phyloP scores from a whole-genome alignment of 2,888 invertebrate genomes.

The Spilarctia lutea region DNA sequence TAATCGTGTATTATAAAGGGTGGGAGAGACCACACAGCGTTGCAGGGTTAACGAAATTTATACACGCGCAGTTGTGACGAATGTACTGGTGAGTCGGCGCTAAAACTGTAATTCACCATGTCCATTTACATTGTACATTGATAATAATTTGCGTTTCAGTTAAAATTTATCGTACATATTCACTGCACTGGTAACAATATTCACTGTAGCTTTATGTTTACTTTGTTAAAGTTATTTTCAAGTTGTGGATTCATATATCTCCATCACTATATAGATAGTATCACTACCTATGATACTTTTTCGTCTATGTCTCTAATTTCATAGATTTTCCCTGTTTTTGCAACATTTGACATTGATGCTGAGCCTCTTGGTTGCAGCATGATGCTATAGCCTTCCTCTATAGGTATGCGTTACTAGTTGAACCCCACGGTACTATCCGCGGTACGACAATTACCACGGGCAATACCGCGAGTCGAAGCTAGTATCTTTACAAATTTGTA shows the following conservation, averaged over 20 bases:
- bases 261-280: too few species aligned
- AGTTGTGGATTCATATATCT: not conserved
- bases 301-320: not conserved
- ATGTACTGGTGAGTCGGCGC: constrained; percentile 15
- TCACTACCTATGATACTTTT: not conserved
- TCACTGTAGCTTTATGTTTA: not conserved
- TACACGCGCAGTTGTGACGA: constrained; percentile 18
- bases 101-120: constrained; percentile 29
- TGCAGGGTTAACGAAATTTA: constrained; percentile 33
- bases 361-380: too few species aligned
- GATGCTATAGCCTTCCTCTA: too few species aligned
- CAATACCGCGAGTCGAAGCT: too few species aligned
- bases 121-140: constrained; percentile 4
- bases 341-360: too few species aligned
- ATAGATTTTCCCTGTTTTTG: too few species aligned
- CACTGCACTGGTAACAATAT: not conserved
- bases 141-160: not conserved
- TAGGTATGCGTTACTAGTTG: too few species aligned
- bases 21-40: constrained; percentile 27
- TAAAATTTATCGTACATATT: not conserved
- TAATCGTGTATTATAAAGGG: constrained; percentile 28
- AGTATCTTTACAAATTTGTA: too few species aligned
- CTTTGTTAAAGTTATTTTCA: not conserved
- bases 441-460: too few species aligned
- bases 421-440: too few species aligned